These are phyloP conservation scores for Macroglossus sobrinus DNA, from an alignment of 2,113 vertebrate species.

Conservation along the genomic window DNA sequence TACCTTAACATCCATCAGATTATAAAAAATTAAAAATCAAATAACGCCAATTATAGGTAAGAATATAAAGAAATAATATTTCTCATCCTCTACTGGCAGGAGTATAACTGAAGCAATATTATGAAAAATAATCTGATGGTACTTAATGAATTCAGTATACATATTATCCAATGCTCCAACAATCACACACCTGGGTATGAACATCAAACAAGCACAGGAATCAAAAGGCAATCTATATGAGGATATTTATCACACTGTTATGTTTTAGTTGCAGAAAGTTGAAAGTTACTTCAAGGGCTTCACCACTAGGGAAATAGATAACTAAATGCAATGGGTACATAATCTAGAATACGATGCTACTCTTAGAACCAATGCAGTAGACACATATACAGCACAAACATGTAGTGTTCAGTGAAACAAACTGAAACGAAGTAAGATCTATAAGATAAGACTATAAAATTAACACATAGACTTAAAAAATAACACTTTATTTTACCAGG, in stretches of 20 bases:
- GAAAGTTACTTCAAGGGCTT: background rate
- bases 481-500: background rate
- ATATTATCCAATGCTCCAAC: background rate
- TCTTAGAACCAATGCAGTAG: background rate
- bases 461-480: background rate
- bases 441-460: background rate
- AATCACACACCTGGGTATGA: background rate
- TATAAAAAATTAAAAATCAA: background rate
- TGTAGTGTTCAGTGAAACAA: background rate
- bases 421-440: background rate
- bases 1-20: background rate
- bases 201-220: background rate
- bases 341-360: background rate
- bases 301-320: background rate
- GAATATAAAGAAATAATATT: background rate
- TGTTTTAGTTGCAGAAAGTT: background rate
- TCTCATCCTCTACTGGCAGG: background rate
- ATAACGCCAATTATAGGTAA: background rate
- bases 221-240: slow-evolving; percentile 2
- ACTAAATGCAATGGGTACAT: background rate
- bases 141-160: background rate
- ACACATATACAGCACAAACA: background rate
- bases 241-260: background rate
- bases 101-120: background rate
- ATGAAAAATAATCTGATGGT: background rate